These are phyloP conservation scores for Thamnophis sirtalis DNA, from an alignment of 2,113 vertebrate genomes.

Conservation along the genomic window DNA sequence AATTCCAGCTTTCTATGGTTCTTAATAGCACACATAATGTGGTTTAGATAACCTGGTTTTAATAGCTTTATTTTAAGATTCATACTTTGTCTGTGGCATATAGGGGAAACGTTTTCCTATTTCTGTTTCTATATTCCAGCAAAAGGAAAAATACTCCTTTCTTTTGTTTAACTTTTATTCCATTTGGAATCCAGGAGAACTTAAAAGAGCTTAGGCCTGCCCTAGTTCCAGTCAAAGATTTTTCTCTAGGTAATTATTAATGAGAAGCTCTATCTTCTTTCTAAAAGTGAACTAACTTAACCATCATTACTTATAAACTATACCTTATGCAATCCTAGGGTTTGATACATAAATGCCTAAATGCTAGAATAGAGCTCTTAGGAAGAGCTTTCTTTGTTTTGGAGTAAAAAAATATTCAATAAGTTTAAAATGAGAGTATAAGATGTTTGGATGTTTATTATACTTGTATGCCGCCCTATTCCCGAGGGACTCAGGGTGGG, in stretches of 20 bases:
- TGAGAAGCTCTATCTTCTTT: neutral
- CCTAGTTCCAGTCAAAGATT: neutral
- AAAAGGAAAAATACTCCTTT: neutral
- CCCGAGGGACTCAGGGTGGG: too few relatives aligned
- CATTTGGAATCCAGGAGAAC: neutral
- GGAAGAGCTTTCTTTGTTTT: neutral
- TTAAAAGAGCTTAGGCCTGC: neutral
- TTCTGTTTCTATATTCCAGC: neutral
- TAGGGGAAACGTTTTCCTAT: neutral
- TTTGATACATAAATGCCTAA: neutral
- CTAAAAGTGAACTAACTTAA: neutral
- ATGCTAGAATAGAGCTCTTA: neutral
- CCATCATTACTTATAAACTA: neutral
- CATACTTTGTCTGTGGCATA: neutral
- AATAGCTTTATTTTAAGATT: neutral
- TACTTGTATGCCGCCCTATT: too few relatives aligned
- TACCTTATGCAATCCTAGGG: neutral
- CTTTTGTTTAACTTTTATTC: neutral
- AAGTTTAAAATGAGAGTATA: neutral
- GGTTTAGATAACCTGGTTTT: neutral
- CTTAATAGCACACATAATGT: neutral
- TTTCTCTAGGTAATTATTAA: neutral
- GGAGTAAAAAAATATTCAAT: neutral
- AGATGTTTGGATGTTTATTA: too few relatives aligned
- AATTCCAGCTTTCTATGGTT: neutral